A percentile compares a stretch with the other conserved stretches of the same genome.
These are phyloP conservation scores for Fabriciana adippe DNA, from an alignment of 2,888 invertebrate genomes.

Conservation along the genomic window DNA sequence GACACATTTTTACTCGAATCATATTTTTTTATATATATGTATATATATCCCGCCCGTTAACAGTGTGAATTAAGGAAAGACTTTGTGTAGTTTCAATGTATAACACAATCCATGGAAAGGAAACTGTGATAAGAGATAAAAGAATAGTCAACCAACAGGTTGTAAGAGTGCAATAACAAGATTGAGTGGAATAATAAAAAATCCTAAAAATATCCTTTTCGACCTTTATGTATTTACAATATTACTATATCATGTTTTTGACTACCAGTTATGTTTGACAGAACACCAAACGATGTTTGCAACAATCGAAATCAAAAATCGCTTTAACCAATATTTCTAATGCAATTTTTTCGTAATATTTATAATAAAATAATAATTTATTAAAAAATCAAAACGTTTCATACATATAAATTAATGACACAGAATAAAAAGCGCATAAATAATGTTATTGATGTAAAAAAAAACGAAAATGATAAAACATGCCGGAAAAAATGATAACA, in stretches of 20 bases:
- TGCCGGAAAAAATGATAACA: conserved; percentile 5
- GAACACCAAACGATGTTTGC: no score
- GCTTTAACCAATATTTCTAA: no score
- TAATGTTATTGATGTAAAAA: conserved; percentile 4
- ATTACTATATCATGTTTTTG: no score
- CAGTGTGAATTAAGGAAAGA: conserved; percentile 26
- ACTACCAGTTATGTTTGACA: no score
- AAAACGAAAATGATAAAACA: conserved; percentile 8
- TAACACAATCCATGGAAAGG: conserved; percentile 79
- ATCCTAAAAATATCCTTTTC: not conserved
- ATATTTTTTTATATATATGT: not conserved
- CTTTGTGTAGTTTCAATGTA: conserved; percentile 36
- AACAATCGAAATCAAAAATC: no score
- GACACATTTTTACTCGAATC: not conserved
- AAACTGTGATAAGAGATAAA: conserved; percentile 44
- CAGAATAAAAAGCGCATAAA: conserved; percentile 14
- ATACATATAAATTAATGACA: conserved; percentile 10
- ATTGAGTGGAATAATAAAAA: conserved; percentile 3
- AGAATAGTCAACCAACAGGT: conserved; percentile 8
- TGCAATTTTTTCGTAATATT: not conserved
- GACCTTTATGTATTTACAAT: no score
- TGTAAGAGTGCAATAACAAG: not conserved
- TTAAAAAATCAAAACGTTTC: not conserved
- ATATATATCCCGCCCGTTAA: conserved; percentile 16
- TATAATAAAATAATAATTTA: not conserved